Evolutionary conservation across 1,140 invertebrate species (phyloP), one percentile per base, ranked within the genome.

Genomic region (Pachypsylla venusta): DNA sequence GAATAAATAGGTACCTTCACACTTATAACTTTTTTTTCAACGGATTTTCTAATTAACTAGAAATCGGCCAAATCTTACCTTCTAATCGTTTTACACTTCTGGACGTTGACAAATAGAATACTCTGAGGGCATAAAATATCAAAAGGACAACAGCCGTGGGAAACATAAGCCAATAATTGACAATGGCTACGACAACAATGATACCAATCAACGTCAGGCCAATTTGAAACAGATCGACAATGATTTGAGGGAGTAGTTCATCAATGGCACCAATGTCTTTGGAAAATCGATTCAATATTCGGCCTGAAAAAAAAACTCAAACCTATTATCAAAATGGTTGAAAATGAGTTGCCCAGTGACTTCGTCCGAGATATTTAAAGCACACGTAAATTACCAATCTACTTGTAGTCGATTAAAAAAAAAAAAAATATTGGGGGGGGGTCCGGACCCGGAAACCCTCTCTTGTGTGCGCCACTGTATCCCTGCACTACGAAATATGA

Each of bases 201-300:
- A 82, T 88, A 69, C 73, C 88, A 64, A 78, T 67, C 65, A 81
- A 78, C 71, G 78, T 76, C 40, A 72, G 71, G 59, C 70, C 70
- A 58, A 76, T 75, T 67, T 76, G 72, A 12, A 76, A 63, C 20
- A 40, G 59, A 68, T 95, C 91, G 56, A 91, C 75, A 54, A 85
- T 77, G 13, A 80, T 76, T 53, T 76, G 73, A 53, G 93, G 92
- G n/a, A 97, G 70, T 1, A 84, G 67, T 71, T 96, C 92, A 68
- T 95, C 93, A 62, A 93, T 80, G 0, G 82, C 79, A 0, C 87
- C 85, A 68, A 87, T 79, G 62, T 88, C 85, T 70, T 86, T 87
- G 1, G 84, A 81, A 64, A 88, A 88, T 30, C 84, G 69, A 67
- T 87, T 88, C 1, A 88, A 68, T 20, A 86, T 84, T 53, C 83